phyloP scores from a whole-genome alignment of 2,113 vertebrate species.

The Noctilio leporinus region DNA sequence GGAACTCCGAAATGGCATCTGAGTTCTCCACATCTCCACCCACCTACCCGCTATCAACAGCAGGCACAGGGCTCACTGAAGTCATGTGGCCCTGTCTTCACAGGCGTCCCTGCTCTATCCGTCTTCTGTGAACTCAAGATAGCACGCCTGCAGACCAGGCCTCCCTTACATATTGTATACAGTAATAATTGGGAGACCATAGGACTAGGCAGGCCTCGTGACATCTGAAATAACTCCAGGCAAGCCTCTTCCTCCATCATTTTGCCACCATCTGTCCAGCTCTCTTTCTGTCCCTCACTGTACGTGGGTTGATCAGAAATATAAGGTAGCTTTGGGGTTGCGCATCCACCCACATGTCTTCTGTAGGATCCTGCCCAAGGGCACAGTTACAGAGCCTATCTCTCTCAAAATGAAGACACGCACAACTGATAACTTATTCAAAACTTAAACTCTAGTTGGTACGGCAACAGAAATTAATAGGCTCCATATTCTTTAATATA shows the following conservation, averaged over 20 bases:
- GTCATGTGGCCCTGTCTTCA: neutral
- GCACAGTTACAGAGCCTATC: neutral
- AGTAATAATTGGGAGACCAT: neutral
- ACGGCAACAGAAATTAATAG: neutral
- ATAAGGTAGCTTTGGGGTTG: neutral
- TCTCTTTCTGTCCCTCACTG: neutral
- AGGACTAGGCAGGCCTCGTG: neutral
- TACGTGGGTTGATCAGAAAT: neutral
- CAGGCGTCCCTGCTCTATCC: neutral
- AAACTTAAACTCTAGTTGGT: slow-evolving; percentile 16
- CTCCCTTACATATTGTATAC: neutral
- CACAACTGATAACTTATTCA: neutral
- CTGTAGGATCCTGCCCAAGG: neutral
- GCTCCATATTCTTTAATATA: neutral
- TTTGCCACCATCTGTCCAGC: neutral
- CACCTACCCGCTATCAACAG: too few relatives aligned
- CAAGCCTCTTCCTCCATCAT: neutral
- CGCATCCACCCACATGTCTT: neutral
- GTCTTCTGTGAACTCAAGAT: neutral
- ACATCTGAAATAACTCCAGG: neutral
- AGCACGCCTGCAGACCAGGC: neutral
- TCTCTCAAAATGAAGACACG: neutral
- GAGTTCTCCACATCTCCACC: neutral
- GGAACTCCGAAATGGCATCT: neutral
- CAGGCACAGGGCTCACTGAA: neutral